Evolutionary conservation across 2,888 invertebrate genomes (phyloP), one percentile per base, ranked within the genome.

Genomic region (Amphipoea oculea): DNA sequence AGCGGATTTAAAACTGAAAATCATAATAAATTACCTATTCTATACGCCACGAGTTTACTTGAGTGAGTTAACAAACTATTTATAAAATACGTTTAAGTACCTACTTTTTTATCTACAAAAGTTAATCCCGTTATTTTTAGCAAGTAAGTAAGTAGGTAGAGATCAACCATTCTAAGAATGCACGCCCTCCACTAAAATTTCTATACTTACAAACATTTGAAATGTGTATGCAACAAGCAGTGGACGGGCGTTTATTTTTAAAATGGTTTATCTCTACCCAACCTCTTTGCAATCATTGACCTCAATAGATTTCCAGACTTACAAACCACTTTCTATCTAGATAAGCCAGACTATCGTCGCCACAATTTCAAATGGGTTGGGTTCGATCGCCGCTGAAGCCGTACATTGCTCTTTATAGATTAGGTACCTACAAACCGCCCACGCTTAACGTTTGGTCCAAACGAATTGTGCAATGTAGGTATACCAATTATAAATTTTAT

Each of bases 241-340:
- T 36, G 3, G 36, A 36, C 3, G 36, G 36, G 36, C 36, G 36
- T 36, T 36, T 3, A 36, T 36, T 36, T 36, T 36, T 36, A 36
- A 36, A 36, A 36, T 36, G 36, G 36, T 36, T 36, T 36, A 36
- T 36, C 36, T 36, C 36, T 36, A 3, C 4, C n/a, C 7, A 60
- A 66, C 2, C 1, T 40, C 73, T 69, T 73, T 73, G 74, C 45
- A 66, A 76, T 63, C 71, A 63, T 73, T 84, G 85, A 87, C 87
- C 81, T 81, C 80, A 78, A 81, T 81, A 66, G 40, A 76, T 84
- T 83, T 78, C 85, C 69, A 71, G 76, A 85, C 73, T 63, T 54
- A 45, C 73, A 78, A 79, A 80, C 76, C 76, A 79, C 73, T 82
- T 83, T 86, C 71, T 81, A 76, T 86, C 73, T 82, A 82, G 84